Base-by-base conservation (phyloP, 2,888 invertebrate genomes). In the Troides aeacus region DNA sequence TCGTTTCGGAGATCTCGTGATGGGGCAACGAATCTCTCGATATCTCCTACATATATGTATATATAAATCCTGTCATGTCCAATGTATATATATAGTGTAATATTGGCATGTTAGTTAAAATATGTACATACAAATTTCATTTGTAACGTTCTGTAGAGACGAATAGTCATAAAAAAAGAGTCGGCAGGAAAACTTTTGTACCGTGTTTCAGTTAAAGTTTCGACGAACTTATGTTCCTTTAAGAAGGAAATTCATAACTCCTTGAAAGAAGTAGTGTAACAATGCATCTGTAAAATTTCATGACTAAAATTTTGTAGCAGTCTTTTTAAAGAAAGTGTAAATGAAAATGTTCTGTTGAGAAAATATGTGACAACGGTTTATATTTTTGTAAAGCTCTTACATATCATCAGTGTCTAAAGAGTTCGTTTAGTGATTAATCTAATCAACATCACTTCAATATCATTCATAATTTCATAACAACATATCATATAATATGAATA, bases 181-280 rank as follows among this genome's bases (percentile, higher is more conserved):
- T 21, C 7, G 7, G n/a, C 21, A 21, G 30, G 12, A n/a, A 60
- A 66, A 60, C 60, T 66, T 65, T 62, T 23, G 50, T 50, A 50
- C 36, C 46, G 4, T 66, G 36, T 66, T 66, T 66, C 60, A 50
- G 66, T 59, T 15, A 60, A 60, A 66, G 65, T 66, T 66, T 50
- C 30, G 30, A 12, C 65, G 59, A 17, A 65, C 46, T 65, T 65
- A n/a, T 46, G 57, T 58, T 65, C 58, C 12, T 46, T 24, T 50
- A 30, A 46, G 23, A 36, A 60, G 60, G 21, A 66, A 66, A 60
- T 60, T 60, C 21, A 58, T 58, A 58, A 58, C 57, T 58, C 10
- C 23, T n/a, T 66, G 36, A 23, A 66, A 46, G 18, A 53, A 56
- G 36, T 64, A 56, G 59, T 50, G 66, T 66, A 50, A 30, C 30